A percentile compares a stretch with the other conserved stretches of the same genome.
Evolutionary conservation across 1,140 invertebrate species (phyloP).

Genomic region (Drosophila arizonae): DNA sequence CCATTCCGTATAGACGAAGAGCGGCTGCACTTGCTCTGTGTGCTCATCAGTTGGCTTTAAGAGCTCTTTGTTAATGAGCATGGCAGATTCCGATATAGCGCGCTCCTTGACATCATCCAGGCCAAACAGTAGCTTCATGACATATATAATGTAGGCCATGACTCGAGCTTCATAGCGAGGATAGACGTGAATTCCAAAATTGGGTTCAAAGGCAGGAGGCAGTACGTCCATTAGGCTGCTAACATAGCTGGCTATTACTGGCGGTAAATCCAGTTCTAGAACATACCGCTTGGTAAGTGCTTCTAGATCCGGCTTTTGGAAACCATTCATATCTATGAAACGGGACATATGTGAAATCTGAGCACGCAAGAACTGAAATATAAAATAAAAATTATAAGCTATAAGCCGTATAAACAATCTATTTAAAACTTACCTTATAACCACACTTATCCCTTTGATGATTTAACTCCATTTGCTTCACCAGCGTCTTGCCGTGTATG

Average conservation of each 20-base stretch:
- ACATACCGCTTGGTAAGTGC: conserved; percentile 84
- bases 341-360: conserved; percentile 51
- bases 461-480: conserved; percentile 68
- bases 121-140: conserved; percentile 86
- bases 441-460: conserved; percentile 45
- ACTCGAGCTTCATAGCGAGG: conserved; percentile 86
- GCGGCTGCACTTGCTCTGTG: conserved; percentile 53
- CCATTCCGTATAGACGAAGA: conserved; percentile 87
- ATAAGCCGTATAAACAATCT: neutral
- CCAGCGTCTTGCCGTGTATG: conserved; percentile 61
- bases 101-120: conserved; percentile 86
- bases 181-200: conserved; percentile 29
- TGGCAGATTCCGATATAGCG: conserved; percentile 84
- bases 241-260: conserved; percentile 66
- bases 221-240: conserved; percentile 77
- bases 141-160: conserved; percentile 86
- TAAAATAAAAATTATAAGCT: neutral
- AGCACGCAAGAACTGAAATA: conserved; percentile 31
- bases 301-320: conserved; percentile 84
- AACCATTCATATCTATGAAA: conserved; percentile 52
- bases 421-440: conserved; percentile 43
- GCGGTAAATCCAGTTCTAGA: conserved; percentile 85
- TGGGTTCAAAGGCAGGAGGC: conserved; percentile 80
- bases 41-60: neutral
- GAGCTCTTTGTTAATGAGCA: conserved; percentile 81